Percentiles rank a stretch among this genome's conserved stretches.
Conservation (phyloP, 2,113 vertebrate species). For the Equus przewalskii region DNA sequence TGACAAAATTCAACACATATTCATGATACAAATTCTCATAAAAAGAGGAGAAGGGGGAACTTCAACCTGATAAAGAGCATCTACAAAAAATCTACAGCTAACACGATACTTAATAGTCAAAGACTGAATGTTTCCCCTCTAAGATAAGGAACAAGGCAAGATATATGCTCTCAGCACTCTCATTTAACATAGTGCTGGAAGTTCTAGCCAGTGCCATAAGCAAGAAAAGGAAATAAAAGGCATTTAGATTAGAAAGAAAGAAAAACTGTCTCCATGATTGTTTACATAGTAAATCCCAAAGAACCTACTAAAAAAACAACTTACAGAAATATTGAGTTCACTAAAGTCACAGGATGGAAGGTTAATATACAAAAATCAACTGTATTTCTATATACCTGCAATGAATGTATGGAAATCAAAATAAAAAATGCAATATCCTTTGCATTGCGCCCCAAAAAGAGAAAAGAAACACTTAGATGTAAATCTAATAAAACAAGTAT, state of each 20-base stretch:
- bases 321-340: not conserved
- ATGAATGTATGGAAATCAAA: not conserved
- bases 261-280: not conserved
- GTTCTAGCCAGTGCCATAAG: not conserved
- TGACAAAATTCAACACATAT: constrained; percentile 1
- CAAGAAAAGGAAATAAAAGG: not conserved
- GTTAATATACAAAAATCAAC: not conserved
- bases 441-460: not conserved
- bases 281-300: not conserved
- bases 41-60: not conserved
- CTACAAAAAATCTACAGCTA: constrained; percentile 1
- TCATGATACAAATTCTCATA: not conserved
- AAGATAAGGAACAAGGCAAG: not conserved
- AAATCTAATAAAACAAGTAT: constrained; percentile 3
- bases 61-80: not conserved
- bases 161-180: not conserved
- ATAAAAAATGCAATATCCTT: not conserved
- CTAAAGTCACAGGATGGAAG: not conserved
- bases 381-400: not conserved
- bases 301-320: not conserved
- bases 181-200: not conserved
- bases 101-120: not conserved
- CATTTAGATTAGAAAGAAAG: not conserved
- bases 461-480: not conserved
- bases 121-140: not conserved